A percentile compares a stretch with the other conserved stretches of the same genome.
Evolutionary conservation across 2,113 vertebrate species (phyloP).

Genomic region (Physeter macrocephalus): DNA sequence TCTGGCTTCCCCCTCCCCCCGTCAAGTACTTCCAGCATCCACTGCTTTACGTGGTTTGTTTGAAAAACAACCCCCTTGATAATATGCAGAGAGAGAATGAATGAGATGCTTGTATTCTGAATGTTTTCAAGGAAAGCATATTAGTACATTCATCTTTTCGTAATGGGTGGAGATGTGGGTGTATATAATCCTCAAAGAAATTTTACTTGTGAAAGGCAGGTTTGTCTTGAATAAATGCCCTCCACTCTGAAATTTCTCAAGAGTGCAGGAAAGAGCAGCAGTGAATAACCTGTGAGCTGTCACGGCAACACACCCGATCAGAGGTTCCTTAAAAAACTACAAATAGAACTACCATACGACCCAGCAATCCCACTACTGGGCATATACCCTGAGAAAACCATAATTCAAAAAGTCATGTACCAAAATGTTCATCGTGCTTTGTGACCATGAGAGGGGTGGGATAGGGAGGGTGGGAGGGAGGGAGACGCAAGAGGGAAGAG

Average conservation of each 20-base stretch:
- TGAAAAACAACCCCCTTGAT: neutral
- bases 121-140: neutral
- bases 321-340: no score
- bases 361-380: no score
- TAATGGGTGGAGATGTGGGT: neutral
- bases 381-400: no score
- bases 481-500: no score
- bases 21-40: slow-evolving; percentile 36
- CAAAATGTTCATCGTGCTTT: no score
- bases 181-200: neutral
- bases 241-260: neutral
- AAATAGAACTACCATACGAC: no score
- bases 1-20: slow-evolving; percentile 48
- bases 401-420: no score
- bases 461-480: no score
- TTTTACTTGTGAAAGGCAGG: neutral
- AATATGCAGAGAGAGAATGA: neutral
- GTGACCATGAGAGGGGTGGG: no score
- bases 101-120: neutral
- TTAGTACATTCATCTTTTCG: neutral
- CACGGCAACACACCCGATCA: no score
- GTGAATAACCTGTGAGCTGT: neutral
- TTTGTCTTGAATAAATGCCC: neutral
- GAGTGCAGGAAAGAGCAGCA: no score
- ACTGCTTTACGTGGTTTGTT: slow-evolving; percentile 10